These are phyloP conservation scores for Brachyhypopomus gauderio DNA, from an alignment of 2,113 vertebrate genomes.

Conservation along the genomic window DNA sequence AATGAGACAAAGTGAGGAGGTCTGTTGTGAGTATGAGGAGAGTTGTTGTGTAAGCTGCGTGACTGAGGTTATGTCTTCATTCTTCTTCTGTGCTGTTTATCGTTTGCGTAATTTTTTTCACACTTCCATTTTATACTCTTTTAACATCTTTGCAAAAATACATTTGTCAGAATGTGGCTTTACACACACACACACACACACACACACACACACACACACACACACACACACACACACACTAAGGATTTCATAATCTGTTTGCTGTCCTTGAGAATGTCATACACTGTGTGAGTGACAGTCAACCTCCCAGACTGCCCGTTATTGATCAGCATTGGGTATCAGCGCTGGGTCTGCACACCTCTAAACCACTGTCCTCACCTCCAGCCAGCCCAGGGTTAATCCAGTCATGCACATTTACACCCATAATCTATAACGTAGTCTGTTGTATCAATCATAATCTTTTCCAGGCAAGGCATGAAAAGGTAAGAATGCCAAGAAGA, in stretches of 20 bases:
- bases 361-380: neutral
- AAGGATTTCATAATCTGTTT: conserved; percentile 25
- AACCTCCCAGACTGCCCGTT: conserved; percentile 23
- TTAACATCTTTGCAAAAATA: neutral
- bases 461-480: too few species aligned
- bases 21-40: too few species aligned
- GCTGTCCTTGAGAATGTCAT: conserved; percentile 31
- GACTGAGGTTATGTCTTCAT: too few species aligned
- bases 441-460: too few species aligned
- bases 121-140: neutral
- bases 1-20: too few species aligned
- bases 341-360: conserved; percentile 2
- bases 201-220: neutral
- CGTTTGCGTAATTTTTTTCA: neutral
- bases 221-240: conserved; percentile 23
- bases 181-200: conserved; percentile 2
- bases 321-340: conserved; percentile 36
- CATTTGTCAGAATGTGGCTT: neutral
- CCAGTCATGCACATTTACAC: too few species aligned
- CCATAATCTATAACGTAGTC: too few species aligned
- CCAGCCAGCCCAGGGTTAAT: neutral
- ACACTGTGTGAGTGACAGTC: conserved; percentile 43
- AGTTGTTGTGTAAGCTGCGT: too few species aligned
- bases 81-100: neutral
- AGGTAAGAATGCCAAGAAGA: too few species aligned